Conservation (phyloP, 2,888 invertebrate species). For the Cephus rjabovi region DNA sequence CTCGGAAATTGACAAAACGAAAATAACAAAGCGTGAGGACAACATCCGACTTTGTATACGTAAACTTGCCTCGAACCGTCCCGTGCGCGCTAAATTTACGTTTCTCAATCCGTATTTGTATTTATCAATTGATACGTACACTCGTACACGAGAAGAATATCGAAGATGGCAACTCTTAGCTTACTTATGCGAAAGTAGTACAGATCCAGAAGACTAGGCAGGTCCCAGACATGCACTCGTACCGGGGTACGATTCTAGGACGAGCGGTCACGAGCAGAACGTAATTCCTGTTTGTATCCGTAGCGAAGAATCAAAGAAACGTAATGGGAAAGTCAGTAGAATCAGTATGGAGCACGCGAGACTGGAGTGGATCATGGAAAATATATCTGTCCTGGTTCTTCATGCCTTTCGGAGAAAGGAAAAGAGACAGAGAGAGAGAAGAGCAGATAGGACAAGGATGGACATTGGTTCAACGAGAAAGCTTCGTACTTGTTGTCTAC, state of each 20-base stretch:
- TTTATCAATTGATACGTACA: not conserved
- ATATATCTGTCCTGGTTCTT: not conserved
- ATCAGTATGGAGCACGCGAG: conserved; percentile 10
- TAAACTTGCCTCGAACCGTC: not conserved
- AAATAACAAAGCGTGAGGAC: not conserved
- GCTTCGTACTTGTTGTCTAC: not conserved
- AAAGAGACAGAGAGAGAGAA: not conserved
- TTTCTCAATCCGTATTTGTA: not conserved
- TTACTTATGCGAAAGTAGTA: not conserved
- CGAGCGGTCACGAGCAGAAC: conserved; percentile 37
- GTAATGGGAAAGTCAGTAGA: conserved; percentile 16
- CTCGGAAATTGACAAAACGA: not conserved
- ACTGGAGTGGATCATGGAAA: conserved; percentile 1
- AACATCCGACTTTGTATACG: not conserved
- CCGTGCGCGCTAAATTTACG: not conserved
- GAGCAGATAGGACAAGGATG: not conserved
- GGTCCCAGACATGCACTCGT: not conserved
- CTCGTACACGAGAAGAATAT: not conserved
- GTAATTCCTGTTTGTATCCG: conserved; percentile 22
- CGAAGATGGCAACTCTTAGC: not conserved
- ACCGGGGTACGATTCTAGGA: conserved; percentile 33
- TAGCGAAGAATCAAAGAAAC: conserved; percentile 10
- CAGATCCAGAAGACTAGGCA: not conserved
- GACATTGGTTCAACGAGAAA: not conserved
- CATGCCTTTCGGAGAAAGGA: not conserved